Conservation (phyloP, 2,888 invertebrate species). For the Pseudococcus viburni region DNA sequence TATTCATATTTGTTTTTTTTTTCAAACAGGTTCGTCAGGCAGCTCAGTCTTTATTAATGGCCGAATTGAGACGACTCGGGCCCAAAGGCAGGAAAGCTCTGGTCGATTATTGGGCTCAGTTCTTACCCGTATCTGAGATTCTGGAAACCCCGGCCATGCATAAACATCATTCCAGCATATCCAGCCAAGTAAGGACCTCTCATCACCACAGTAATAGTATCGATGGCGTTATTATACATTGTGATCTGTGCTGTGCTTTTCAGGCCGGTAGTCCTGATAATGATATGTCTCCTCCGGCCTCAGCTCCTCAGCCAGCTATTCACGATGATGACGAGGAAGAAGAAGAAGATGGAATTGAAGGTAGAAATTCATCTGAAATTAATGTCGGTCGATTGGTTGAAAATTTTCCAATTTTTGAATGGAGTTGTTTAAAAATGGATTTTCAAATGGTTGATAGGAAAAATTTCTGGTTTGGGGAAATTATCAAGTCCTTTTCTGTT, state of each 20-base stretch:
- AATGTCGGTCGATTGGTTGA: no score
- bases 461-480: no score
- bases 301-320: slow-evolving; percentile 67
- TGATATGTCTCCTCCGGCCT: slow-evolving; percentile 61
- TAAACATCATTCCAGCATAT: slow-evolving; percentile 63
- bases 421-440: no score
- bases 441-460: no score
- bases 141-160: slow-evolving; percentile 50
- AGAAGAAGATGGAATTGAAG: slow-evolving; percentile 87
- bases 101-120: slow-evolving; percentile 97
- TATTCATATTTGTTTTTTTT: no score
- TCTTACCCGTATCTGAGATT: slow-evolving; percentile 86
- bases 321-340: slow-evolving; percentile 86
- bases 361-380: no score
- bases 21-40: slow-evolving; percentile 86
- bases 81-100: slow-evolving; percentile 91
- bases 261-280: slow-evolving; percentile 53
- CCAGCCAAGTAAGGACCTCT: slow-evolving; percentile 58
- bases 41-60: slow-evolving; percentile 93
- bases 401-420: no score
- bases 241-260: slow-evolving; percentile 3
- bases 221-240: not conserved
- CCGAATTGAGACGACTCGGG: slow-evolving; percentile 91
- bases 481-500: no score
- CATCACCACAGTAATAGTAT: not conserved